Conservation (phyloP, 1,140 invertebrate genomes). For the Sinonovacula constricta region DNA sequence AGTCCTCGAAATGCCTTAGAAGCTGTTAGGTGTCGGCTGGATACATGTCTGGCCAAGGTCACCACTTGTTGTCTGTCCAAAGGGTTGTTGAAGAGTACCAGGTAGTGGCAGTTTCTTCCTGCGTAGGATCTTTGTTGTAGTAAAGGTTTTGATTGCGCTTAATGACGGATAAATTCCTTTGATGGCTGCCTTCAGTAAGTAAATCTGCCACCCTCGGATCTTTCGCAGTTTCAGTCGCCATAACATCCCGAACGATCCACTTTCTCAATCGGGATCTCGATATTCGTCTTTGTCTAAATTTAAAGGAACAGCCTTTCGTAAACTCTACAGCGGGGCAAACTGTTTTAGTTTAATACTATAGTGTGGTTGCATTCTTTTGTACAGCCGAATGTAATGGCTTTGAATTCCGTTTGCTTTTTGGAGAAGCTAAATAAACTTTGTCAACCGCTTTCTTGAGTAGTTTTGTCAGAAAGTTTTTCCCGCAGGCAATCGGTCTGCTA, state of each 20-base stretch:
- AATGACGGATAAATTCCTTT: conserved; percentile 12
- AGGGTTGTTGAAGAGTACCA: conserved; percentile 48
- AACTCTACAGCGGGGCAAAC: conserved; percentile 15
- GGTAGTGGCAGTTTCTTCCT: conserved; percentile 47
- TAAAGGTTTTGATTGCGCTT: conserved; percentile 12
- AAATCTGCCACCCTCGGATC: conserved; percentile 28
- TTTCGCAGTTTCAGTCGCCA: conserved; percentile 8
- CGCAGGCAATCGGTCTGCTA: conserved; percentile 16
- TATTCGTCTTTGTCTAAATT: conserved; percentile 27
- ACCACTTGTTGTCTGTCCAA: background rate
- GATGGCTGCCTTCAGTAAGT: conserved; percentile 24
- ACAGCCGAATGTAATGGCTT: conserved; percentile 32
- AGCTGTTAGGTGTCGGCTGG: background rate
- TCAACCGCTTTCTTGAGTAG: too few species aligned
- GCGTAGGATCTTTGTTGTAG: conserved; percentile 34
- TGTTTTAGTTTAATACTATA: conserved; percentile 24
- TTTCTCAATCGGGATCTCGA: conserved; percentile 20
- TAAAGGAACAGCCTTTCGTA: conserved; percentile 22
- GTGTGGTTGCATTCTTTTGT: conserved; percentile 38
- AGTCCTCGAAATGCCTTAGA: background rate
- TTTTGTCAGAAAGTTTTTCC: too few species aligned
- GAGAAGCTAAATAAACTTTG: conserved; percentile 9
- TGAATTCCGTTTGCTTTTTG: background rate
- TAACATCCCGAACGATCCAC: conserved; percentile 29
- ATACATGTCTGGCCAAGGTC: conserved; percentile 26